Conservation (phyloP, 1,140 invertebrate species). For the Macrosteles quadrilineatus region DNA sequence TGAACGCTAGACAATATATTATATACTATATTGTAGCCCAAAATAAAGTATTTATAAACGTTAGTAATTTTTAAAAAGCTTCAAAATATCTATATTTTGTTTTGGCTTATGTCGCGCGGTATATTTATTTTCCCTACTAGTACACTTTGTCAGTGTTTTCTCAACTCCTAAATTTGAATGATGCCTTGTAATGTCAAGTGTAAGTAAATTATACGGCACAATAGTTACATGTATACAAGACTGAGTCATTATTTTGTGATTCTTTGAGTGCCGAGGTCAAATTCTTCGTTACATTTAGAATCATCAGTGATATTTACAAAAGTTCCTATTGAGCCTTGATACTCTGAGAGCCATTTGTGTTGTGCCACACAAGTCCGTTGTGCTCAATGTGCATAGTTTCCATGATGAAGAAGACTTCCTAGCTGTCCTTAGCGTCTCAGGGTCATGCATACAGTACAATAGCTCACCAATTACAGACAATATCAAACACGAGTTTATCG, state of each 20-base stretch:
- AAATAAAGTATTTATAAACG: not conserved
- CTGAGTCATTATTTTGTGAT: conserved; percentile 34
- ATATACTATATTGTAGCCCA: no score
- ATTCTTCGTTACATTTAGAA: conserved; percentile 36
- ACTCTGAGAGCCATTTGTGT: conserved; percentile 40
- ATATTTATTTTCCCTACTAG: not conserved
- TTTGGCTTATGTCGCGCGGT: no score
- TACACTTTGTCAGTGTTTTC: conserved; percentile 5
- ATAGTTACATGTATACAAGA: conserved; percentile 29
- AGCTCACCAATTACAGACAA: conserved; percentile 25
- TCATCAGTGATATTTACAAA: conserved; percentile 43
- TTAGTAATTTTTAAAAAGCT: no score
- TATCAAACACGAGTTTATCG: not conserved
- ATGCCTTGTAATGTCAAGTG: conserved; percentile 26
- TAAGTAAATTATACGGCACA: conserved; percentile 29
- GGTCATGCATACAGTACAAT: conserved; percentile 41
- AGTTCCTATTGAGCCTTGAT: conserved; percentile 44
- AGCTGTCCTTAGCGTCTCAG: conserved; percentile 40
- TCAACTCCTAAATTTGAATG: conserved; percentile 13
- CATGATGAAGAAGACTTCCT: conserved; percentile 29
- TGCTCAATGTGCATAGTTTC: conserved; percentile 33
- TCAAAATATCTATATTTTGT: no score
- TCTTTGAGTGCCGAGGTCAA: conserved; percentile 34
- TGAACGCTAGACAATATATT: not conserved
- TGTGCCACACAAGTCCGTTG: conserved; percentile 31